These are phyloP conservation scores for Paracyclopina nana DNA, from an alignment of 1,140 invertebrate species.

Conservation along the genomic window DNA sequence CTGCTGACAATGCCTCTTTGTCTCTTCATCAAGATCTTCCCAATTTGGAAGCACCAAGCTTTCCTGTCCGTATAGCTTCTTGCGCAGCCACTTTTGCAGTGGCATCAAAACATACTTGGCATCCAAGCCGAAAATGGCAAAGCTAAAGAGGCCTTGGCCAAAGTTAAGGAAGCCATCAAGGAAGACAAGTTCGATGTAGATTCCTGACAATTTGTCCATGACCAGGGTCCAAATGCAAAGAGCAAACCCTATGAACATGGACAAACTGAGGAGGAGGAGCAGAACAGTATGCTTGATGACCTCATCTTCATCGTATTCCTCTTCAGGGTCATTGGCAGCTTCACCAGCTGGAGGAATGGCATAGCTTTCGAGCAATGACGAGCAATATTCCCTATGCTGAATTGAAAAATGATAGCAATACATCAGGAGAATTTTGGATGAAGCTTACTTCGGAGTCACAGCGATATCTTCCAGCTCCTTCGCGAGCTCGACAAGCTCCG, in stretches of 20 bases:
- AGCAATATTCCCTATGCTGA: constrained; percentile 31
- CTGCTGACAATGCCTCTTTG: constrained; percentile 6
- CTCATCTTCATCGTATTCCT: constrained; percentile 36
- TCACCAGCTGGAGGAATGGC: constrained; percentile 25
- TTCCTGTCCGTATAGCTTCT: background rate
- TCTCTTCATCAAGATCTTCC: constrained; percentile 6
- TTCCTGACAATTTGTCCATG: constrained; percentile 57
- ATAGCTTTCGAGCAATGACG: constrained; percentile 26
- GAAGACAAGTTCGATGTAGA: constrained; percentile 76
- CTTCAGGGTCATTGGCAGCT: constrained; percentile 23
- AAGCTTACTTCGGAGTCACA: no score
- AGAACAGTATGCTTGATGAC: constrained; percentile 58
- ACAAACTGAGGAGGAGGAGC: constrained; percentile 52
- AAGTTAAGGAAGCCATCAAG: constrained; percentile 68
- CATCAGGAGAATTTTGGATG: no score
- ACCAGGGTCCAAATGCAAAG: constrained; percentile 66
- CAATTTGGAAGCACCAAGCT: background rate
- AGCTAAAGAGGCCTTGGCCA: constrained; percentile 62
- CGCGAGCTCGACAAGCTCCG: no score
- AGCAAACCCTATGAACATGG: constrained; percentile 67
- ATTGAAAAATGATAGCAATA: constrained; percentile 20
- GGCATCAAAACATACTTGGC: constrained; percentile 29
- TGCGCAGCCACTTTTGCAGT: background rate
- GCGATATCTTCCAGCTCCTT: no score
- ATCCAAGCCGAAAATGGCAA: constrained; percentile 61